A percentile compares a stretch with the other conserved stretches of the same genome.
phyloP scores from a whole-genome alignment of 2,888 invertebrate species.

The Hemaris fuciformis region DNA sequence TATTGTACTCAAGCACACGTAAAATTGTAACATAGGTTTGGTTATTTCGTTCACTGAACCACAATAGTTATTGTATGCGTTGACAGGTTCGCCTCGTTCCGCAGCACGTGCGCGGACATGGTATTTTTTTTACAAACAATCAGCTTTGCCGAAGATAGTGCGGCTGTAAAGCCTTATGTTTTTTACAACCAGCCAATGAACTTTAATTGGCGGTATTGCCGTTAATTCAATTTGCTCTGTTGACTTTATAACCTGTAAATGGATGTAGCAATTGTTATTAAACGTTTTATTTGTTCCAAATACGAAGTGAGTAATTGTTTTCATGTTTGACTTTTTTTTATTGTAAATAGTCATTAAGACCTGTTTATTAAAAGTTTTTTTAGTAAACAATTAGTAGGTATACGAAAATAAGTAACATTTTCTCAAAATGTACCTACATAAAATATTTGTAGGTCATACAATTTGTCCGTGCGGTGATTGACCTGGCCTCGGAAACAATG shows the following conservation, averaged over 20 bases:
- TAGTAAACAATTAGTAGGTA: too few relatives aligned
- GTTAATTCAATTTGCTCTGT: background rate
- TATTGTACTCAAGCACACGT: too few relatives aligned
- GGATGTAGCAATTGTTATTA: background rate
- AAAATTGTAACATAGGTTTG: too few relatives aligned
- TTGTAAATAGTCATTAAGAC: too few relatives aligned
- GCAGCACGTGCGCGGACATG: background rate
- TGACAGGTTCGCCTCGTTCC: background rate
- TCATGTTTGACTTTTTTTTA: too few relatives aligned
- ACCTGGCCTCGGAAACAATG: too few relatives aligned
- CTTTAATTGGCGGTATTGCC: background rate
- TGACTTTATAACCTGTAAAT: background rate
- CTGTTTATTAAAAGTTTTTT: too few relatives aligned
- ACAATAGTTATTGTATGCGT: background rate
- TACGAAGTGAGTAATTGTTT: background rate
- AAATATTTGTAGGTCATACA: too few relatives aligned
- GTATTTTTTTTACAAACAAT: background rate
- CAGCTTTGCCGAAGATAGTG: background rate
- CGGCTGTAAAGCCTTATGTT: background rate
- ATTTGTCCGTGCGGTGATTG: too few relatives aligned
- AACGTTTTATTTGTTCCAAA: background rate
- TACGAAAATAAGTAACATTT: too few relatives aligned
- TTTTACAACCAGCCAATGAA: background rate
- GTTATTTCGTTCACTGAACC: background rate
- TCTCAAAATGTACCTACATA: too few relatives aligned